Base-by-base conservation (phyloP, 35 echinoderm and acorn worm genomes). In the Apostichopus parvimensis region DNA sequence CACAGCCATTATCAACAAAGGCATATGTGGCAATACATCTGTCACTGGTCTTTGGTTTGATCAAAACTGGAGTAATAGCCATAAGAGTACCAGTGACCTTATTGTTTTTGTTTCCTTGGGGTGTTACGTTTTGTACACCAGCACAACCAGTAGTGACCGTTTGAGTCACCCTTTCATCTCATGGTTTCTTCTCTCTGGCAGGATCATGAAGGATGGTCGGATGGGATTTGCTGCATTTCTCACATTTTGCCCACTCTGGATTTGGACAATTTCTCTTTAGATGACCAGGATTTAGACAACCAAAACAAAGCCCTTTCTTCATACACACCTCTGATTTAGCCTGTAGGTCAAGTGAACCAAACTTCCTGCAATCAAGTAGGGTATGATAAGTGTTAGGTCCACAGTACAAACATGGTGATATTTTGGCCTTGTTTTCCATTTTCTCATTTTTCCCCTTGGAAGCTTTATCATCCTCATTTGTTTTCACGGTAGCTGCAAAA, bases 1-100 rank as follows among this genome's bases (percentile, higher is more conserved):
- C 53, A 56, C 89, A 73, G 7, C 83, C 92, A 87, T 88, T 93
- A 53, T 93, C 92, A 15, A 93, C 79, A 21, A 93, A 93, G 11
- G 83, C 92, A 83, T 93, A 88, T 4, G 53, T 77, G 12, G 92
- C 56, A 6, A 79, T 91, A 22, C 53, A 57, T 59, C 75, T 68
- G 73, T 77, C 72, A 58, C 88, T 79, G 4, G 72, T 14, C 73
- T 91, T 91, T 1, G n/a, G 13, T 23, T 91, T 91, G 34, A 91
- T 53, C 6, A 77, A n/a, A 18, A 91, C 73, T 25, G 89, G 89
- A 17, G 77, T 54, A 57, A 78, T 79, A 10, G 73, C 73, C 88
- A 91, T 78, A 18, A 78, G 73, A 10, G 2, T 88, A 5, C 52
- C 56, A 20, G 53, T 88, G 45, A 15, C 15, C 6, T 71, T 17